Percentiles rank a stretch among this genome's conserved stretches.
Conservation (phyloP, 1,140 invertebrate species). For the Ptiloglossa arizonensis region DNA sequence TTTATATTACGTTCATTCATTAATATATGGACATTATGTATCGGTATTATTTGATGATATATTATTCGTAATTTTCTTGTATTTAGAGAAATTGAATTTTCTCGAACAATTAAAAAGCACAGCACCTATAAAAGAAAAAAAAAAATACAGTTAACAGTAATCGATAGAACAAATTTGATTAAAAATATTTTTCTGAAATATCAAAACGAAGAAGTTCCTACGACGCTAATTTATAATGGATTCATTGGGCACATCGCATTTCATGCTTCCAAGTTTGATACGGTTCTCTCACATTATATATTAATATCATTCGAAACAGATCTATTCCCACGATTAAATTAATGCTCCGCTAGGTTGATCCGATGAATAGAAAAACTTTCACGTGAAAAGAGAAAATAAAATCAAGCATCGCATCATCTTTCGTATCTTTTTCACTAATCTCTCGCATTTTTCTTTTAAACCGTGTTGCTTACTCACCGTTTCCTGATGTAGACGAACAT, state of each 20-base stretch:
- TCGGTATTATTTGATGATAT: too few species aligned
- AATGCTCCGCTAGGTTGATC: slow-evolving; percentile 3
- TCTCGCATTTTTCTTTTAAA: slow-evolving; percentile 8
- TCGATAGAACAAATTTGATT: background rate
- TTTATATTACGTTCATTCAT: too few species aligned
- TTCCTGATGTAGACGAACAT: background rate
- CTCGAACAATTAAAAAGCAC: too few species aligned
- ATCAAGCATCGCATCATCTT: slow-evolving; percentile 35
- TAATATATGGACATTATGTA: too few species aligned
- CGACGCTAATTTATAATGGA: background rate
- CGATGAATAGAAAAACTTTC: slow-evolving; percentile 38
- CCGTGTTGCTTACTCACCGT: background rate
- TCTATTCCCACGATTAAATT: slow-evolving; percentile 24
- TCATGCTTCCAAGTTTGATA: background rate
- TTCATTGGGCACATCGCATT: background rate
- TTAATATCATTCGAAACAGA: slow-evolving; percentile 26
- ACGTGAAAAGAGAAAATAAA: slow-evolving; percentile 52
- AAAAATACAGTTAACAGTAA: too few species aligned
- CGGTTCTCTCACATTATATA: slow-evolving; percentile 3
- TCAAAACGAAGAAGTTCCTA: background rate
- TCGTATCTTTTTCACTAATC: slow-evolving; percentile 23
- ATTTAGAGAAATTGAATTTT: too few species aligned
- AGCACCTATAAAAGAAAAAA: too few species aligned
- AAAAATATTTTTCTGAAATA: background rate
- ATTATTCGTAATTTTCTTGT: too few species aligned